Evolutionary conservation across 1,140 invertebrate species (phyloP).

Genomic region (Ostrea edulis): DNA sequence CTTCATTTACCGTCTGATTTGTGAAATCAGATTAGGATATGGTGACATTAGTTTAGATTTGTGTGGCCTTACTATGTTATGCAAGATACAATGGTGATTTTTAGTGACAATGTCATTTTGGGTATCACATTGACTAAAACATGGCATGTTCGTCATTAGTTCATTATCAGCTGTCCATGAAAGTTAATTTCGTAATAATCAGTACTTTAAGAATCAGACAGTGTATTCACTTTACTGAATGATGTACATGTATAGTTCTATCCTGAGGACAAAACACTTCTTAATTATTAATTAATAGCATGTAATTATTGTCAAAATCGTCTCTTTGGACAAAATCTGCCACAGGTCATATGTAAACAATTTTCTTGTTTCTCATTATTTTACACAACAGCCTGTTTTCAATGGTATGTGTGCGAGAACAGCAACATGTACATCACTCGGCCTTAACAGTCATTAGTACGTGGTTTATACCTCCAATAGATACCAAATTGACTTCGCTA

Average conservation of each 20-base stretch:
- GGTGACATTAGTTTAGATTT: too few species aligned
- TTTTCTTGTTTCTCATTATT: background rate
- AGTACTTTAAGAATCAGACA: background rate
- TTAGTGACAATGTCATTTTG: background rate
- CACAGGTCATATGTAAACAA: background rate
- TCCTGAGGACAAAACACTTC: background rate
- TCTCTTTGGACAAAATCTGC: background rate
- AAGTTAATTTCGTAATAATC: slow-evolving; percentile 12
- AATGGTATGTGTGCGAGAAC: too few species aligned
- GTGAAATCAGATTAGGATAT: too few species aligned
- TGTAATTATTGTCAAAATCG: background rate
- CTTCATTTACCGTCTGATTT: too few species aligned
- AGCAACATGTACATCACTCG: too few species aligned
- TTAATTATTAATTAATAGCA: background rate
- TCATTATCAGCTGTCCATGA: background rate
- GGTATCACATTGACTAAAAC: background rate
- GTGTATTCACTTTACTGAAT: background rate
- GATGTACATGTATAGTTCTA: background rate
- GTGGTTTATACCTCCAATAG: too few species aligned
- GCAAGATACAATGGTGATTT: background rate
- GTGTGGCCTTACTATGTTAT: too few species aligned
- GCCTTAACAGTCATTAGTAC: too few species aligned
- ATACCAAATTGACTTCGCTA: too few species aligned
- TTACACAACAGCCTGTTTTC: too few species aligned
- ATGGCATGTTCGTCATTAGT: background rate